These are phyloP conservation scores for Bibio marci DNA, from an alignment of 2,888 invertebrate genomes.

Conservation along the genomic window DNA sequence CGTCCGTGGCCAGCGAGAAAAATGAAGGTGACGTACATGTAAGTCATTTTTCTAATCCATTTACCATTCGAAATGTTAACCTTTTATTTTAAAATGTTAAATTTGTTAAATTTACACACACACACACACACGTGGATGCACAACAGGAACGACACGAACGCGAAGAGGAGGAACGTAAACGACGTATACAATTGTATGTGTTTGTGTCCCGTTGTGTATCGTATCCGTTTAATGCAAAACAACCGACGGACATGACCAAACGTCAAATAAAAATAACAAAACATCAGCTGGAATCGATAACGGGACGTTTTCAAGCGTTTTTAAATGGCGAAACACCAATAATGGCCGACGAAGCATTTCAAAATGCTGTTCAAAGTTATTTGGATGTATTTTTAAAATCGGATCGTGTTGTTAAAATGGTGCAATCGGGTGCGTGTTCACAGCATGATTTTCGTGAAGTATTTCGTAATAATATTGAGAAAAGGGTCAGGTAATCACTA, in stretches of 20 bases:
- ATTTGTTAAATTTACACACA: no score
- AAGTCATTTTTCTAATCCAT: constrained; percentile 9
- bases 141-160: constrained; percentile 72
- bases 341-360: constrained; percentile 94
- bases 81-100: neutral
- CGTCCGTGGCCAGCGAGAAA: constrained; percentile 81
- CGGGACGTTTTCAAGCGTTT: constrained; percentile 88
- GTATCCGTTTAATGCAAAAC: constrained; percentile 98
- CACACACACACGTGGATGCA: no score
- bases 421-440: constrained; percentile 93
- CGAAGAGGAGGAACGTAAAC: constrained; percentile 91
- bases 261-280: constrained; percentile 91
- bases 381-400: constrained; percentile 93
- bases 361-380: constrained; percentile 94
- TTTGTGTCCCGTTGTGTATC: constrained; percentile 96
- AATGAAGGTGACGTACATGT: constrained; percentile 68
- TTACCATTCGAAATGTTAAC: constrained; percentile 8
- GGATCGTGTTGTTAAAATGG: constrained; percentile 91
- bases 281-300: constrained; percentile 87
- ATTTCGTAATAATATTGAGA: constrained; percentile 95
- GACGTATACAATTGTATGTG: constrained; percentile 89
- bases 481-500: constrained; percentile 85
- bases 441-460: constrained; percentile 98
- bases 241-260: constrained; percentile 94
- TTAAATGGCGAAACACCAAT: constrained; percentile 98